Evolutionary conservation across 2,888 invertebrate genomes (phyloP).

Genomic region (Parascotia fuliginaria): DNA sequence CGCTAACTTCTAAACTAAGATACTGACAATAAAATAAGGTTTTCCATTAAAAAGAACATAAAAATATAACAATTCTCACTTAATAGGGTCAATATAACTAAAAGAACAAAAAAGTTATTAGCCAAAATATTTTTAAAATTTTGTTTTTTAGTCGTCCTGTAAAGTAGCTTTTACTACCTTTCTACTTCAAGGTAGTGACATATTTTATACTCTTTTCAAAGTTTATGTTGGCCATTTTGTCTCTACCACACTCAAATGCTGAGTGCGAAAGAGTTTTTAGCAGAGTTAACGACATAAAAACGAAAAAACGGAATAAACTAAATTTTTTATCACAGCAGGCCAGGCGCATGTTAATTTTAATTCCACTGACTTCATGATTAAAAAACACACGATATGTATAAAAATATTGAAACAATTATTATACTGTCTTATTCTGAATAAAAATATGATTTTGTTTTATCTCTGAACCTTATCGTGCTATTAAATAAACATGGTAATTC

Average conservation of each 20-base stretch:
- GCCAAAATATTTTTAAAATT: no score
- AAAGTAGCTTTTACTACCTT: no score
- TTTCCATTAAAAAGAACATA: no score
- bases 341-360: slow-evolving; percentile 1
- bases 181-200: no score
- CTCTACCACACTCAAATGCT: neutral
- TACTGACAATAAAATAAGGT: no score
- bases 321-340: slow-evolving; percentile 2
- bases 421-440: slow-evolving; percentile 8
- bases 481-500: slow-evolving; percentile 12
- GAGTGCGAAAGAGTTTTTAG: neutral
- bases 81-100: no score
- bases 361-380: neutral
- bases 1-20: no score
- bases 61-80: no score
- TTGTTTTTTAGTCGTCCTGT: no score
- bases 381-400: slow-evolving; percentile 7
- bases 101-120: no score
- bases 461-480: slow-evolving; percentile 5
- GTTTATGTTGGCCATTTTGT: slow-evolving; percentile 14
- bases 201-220: slow-evolving; percentile 10
- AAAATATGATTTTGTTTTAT: slow-evolving; percentile 10
- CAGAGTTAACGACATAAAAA: neutral
- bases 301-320: neutral
- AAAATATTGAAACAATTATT: slow-evolving; percentile 18